Evolutionary conservation across 2,888 invertebrate species (phyloP).

Genomic region (Platycheirus albimanus): DNA sequence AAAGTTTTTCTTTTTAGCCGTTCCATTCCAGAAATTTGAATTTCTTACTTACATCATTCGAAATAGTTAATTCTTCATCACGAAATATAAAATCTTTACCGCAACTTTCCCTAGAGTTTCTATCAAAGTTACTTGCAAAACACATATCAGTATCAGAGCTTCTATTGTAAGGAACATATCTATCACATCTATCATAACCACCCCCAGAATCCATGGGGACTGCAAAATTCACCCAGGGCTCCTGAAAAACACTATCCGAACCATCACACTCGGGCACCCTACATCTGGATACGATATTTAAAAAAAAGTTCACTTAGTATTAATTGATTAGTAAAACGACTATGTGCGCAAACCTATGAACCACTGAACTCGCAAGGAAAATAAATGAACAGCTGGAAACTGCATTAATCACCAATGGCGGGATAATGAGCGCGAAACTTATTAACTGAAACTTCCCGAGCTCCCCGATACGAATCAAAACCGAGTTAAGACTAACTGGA

Average conservation of each 20-base stretch:
- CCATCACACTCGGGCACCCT: conserved; percentile 81
- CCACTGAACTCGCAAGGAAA: conserved; percentile 87
- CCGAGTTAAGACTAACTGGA: conserved; percentile 75
- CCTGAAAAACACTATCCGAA: conserved; percentile 77
- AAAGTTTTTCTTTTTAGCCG: too few species aligned
- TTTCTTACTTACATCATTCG: conserved; percentile 88
- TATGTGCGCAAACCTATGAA: conserved; percentile 86
- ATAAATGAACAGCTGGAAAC: conserved; percentile 87
- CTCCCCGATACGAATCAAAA: conserved; percentile 83
- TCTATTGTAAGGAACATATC: conserved; percentile 78
- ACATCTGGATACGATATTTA: too few species aligned
- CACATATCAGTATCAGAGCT: conserved; percentile 78
- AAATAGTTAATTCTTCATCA: conserved; percentile 85
- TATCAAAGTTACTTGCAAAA: conserved; percentile 81
- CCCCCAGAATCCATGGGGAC: conserved; percentile 82
- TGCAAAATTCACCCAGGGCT: conserved; percentile 83
- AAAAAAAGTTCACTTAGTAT: conserved; percentile 68
- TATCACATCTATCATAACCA: conserved; percentile 82
- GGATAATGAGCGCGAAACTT: conserved; percentile 85
- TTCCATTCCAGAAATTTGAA: too few species aligned
- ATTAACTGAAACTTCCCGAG: conserved; percentile 87
- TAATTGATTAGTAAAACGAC: not conserved
- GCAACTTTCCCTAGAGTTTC: conserved; percentile 82
- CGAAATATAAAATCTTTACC: conserved; percentile 84
- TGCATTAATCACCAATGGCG: conserved; percentile 87